A percentile compares a stretch with the other conserved stretches of the same genome.
Conservation (phyloP, 2,113 vertebrate genomes). For the Corythornis madagascariensis region DNA sequence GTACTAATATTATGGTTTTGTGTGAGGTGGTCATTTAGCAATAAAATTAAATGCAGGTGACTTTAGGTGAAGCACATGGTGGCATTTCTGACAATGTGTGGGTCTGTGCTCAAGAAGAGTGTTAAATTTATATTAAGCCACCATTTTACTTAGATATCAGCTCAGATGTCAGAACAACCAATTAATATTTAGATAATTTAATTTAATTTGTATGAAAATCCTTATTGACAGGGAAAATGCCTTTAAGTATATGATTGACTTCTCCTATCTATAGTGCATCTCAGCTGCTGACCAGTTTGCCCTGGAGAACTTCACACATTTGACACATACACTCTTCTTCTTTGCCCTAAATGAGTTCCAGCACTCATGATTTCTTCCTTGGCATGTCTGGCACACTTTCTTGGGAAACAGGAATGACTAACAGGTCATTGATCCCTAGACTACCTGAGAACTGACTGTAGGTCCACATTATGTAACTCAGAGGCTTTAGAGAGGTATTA, state of each 20-base stretch:
- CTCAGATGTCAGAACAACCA: background rate
- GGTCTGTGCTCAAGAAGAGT: background rate
- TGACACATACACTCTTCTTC: accelerated
- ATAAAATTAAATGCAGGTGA: background rate
- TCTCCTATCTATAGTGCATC: background rate
- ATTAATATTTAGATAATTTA: background rate
- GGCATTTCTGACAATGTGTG: background rate
- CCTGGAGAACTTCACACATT: background rate
- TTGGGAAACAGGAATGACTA: background rate
- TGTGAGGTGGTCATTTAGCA: background rate
- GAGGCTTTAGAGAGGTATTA: accelerated
- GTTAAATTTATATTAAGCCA: background rate
- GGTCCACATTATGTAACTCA: background rate
- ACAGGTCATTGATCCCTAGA: background rate
- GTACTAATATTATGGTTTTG: background rate
- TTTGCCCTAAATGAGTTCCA: background rate
- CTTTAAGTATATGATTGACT: background rate
- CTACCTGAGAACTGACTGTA: background rate
- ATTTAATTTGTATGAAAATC: background rate
- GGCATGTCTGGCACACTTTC: accelerated
- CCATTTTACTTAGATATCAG: background rate
- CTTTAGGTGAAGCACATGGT: accelerated
- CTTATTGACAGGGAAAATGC: background rate
- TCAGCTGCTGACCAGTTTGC: background rate
- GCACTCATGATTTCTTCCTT: background rate